These are phyloP conservation scores for Brachionus calyciflorus DNA, from an alignment of 1,140 invertebrate species.

Conservation along the genomic window DNA sequence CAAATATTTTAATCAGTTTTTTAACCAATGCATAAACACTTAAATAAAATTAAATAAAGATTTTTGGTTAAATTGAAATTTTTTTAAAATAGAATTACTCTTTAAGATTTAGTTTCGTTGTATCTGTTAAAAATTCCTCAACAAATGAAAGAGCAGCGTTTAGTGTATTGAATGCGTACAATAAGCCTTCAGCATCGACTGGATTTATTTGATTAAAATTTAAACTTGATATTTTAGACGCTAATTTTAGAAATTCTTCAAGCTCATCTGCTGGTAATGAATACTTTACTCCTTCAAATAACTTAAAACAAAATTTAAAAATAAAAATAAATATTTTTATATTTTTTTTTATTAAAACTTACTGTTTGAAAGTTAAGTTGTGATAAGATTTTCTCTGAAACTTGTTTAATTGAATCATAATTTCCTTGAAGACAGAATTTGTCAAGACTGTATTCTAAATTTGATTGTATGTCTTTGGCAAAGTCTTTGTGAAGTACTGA, in stretches of 20 bases:
- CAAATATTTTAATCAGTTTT: constrained; percentile 13
- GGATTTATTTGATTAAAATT: constrained; percentile 12
- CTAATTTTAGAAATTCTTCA: background rate
- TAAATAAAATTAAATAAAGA: background rate
- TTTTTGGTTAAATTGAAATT: background rate
- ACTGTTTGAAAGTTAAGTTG: background rate
- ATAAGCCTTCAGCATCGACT: background rate
- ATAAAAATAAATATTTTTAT: background rate
- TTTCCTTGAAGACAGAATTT: background rate
- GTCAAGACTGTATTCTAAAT: constrained; percentile 25
- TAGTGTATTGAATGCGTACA: constrained; percentile 30
- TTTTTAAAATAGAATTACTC: background rate
- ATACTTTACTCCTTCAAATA: constrained; percentile 18
- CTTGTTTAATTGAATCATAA: background rate
- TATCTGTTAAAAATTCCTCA: background rate
- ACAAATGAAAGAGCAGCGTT: constrained; percentile 28
- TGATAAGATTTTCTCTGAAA: background rate
- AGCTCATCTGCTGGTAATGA: background rate
- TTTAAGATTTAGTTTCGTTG: constrained; percentile 27
- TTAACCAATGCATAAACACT: constrained; percentile 28
- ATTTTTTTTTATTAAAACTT: background rate
- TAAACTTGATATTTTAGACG: constrained; percentile 8
- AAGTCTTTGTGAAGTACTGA: background rate
- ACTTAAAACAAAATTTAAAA: background rate
- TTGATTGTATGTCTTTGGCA: constrained; percentile 17